Base-by-base conservation (phyloP, 2,888 invertebrate species). In the Hypercompe scribonia region DNA sequence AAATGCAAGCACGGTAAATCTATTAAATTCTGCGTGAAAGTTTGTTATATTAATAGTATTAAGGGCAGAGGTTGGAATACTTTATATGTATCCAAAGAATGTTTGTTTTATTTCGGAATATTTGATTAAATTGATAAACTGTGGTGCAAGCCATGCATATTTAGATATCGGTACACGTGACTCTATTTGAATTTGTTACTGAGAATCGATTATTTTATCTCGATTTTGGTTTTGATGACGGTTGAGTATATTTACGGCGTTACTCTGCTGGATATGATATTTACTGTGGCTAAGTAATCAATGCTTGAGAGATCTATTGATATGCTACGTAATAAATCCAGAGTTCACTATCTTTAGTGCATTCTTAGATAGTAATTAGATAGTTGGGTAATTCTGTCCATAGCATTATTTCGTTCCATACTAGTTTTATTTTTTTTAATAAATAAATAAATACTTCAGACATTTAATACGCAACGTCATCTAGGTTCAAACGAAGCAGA, bases 11-110 rank as follows among this genome's bases (percentile, higher is more conserved):
- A 42, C 50, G 68, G 70, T 71, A 78, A 82, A 84, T 86, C 82
- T 79, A 84, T 83, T 81, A 85, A 80, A 84, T 84, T 86, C 83
- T 75, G 82, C 82, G 83, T 87, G 89, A 89, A 89, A 88, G 88
- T 88, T 84, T 77, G 67, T 67, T 74, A 82, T 81, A 88, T 88
- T 87, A 84, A 88, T 88, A 80, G 76, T 78, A 72, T 80, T 78
- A 82, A 84, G 88, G 82, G 81, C 82, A 86, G 66, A 88, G 89
- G 89, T 88, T 82, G 81, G 36, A 69, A 81, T 81, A 81, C 69
- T 68, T 83, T 80, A 81, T 81, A 58, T 75, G 72, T 77, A 70
- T 64, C 68, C 31, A 61, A 77, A 70, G 73, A 80, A 80, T 86
- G 78, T 86, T 83, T 87, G 85, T 86, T 87, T 86, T 86, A 85